Evolutionary conservation across 1,140 invertebrate genomes (phyloP).

Genomic region (Theocolax elegans): DNA sequence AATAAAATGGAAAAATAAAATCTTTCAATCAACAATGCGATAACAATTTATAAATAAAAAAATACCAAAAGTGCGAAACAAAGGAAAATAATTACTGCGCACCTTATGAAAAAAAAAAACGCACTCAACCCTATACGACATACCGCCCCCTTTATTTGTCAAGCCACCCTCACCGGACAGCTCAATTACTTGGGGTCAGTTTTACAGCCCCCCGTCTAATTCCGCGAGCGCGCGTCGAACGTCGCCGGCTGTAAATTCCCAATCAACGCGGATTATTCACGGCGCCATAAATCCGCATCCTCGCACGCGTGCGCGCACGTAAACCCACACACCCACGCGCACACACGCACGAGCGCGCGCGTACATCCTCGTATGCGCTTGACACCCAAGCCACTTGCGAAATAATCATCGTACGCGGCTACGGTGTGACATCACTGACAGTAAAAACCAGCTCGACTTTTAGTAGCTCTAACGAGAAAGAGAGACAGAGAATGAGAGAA

Average conservation of each 20-base stretch:
- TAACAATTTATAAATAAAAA: no score
- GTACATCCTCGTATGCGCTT: not conserved
- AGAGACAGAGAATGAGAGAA: not conserved
- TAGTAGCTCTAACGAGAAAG: not conserved
- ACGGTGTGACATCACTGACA: no score
- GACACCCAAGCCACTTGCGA: not conserved
- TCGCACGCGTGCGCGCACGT: not conserved
- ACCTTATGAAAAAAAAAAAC: no score
- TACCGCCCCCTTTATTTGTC: no score
- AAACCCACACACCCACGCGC: no score
- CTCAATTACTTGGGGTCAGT: not conserved
- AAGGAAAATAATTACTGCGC: no score
- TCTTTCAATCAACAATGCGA: no score
- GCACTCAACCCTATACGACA: no score
- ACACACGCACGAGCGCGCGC: no score
- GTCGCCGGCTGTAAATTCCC: conserved; percentile 14
- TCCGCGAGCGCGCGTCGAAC: not conserved
- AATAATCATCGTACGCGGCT: not conserved
- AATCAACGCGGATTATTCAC: conserved; percentile 30
- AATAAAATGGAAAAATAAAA: no score
- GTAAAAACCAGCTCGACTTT: no score
- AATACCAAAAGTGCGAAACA: no score
- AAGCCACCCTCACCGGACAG: not conserved
- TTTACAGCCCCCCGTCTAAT: not conserved
- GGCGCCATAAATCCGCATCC: not conserved